Base-by-base conservation (phyloP, 92 coral and sea anemone genomes). In the Epizoanthus ramosus region DNA sequence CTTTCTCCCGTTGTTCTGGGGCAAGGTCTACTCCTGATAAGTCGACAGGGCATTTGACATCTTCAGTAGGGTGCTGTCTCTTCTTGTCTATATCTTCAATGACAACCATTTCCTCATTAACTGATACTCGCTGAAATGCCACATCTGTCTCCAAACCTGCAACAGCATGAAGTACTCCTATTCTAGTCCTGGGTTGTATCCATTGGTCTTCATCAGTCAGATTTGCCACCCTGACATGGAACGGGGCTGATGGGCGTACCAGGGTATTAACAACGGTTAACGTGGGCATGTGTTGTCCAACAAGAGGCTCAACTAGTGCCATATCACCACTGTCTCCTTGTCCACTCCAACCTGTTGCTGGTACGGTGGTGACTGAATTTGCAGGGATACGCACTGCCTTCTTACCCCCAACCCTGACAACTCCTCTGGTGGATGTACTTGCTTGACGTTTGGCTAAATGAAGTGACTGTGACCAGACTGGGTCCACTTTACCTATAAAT, bases 141-240 rank as follows among this genome's bases (percentile, higher is more conserved):
- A 37, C 43, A 37, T 37, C 1, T 37, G 43, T 37, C 43, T 37
- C 43, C 43, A 37, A 37, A 1, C 43, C 43, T 39, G 17, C 53
- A 33, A 10, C 4, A 9, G 33, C 15, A 68, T 37, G 43, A 37
- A 37, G 43, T 3, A 53, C 81, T 43, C 56, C 47, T 75, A 18
- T 50, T 23, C 59, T 57, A 3, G 81, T 75, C 45, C 81, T 75
- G 9, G 81, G 81, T 47, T 75, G 81, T 2, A 56, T 15, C 81
- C 81, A 75, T 19, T 56, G 10, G 33, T 75, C 81, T 45, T 85
- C 86, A 25, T 85, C 85, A n/a, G 64, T 85, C 43, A 88, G 50
- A 22, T 91, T 91, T 7, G 83, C 90, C 71, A 91, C 90, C 82
- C 90, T 85, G 15, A 91, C 94, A 82, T 68, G 71, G 22, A 81